These are phyloP conservation scores for Octodonta nipae DNA, from an alignment of 2,888 invertebrate genomes.

Conservation along the genomic window DNA sequence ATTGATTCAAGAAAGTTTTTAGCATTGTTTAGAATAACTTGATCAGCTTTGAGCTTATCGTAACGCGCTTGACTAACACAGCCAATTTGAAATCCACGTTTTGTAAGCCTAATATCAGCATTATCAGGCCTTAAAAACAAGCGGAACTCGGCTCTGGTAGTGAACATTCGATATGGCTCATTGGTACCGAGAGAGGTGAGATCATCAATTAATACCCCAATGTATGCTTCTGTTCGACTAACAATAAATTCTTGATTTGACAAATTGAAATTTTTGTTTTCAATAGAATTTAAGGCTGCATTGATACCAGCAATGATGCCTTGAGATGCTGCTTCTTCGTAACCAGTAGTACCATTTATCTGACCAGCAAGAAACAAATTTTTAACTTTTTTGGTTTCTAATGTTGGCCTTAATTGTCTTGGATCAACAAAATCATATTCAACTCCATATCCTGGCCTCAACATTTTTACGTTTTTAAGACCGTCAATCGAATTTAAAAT, in stretches of 20 bases:
- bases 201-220: slow-evolving; percentile 80
- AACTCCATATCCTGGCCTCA: slow-evolving; percentile 69
- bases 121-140: slow-evolving; percentile 63
- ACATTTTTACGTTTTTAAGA: slow-evolving; percentile 55
- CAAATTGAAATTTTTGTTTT: slow-evolving; percentile 39
- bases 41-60: slow-evolving; percentile 31
- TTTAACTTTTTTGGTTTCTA: slow-evolving; percentile 60
- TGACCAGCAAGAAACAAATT: slow-evolving; percentile 78
- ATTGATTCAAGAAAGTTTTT: too few relatives aligned
- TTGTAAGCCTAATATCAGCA: slow-evolving; percentile 64
- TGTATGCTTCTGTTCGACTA: slow-evolving; percentile 66
- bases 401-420: slow-evolving; percentile 53
- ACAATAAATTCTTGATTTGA: too few relatives aligned
- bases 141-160: slow-evolving; percentile 69
- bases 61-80: slow-evolving; percentile 52
- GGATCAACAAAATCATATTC: slow-evolving; percentile 84
- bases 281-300: slow-evolving; percentile 38
- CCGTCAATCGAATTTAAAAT: slow-evolving; percentile 50
- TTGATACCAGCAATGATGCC: slow-evolving; percentile 74
- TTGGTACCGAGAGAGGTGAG: slow-evolving; percentile 66
- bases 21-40: too few relatives aligned
- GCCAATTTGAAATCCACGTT: slow-evolving; percentile 49
- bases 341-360: slow-evolving; percentile 84
- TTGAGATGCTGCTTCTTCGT: slow-evolving; percentile 86
- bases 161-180: slow-evolving; percentile 88